Percentiles rank a stretch among this genome's conserved stretches.
These are phyloP conservation scores for Periophthalmus modestus DNA, from an alignment of 2,113 vertebrate species.

Conservation along the genomic window DNA sequence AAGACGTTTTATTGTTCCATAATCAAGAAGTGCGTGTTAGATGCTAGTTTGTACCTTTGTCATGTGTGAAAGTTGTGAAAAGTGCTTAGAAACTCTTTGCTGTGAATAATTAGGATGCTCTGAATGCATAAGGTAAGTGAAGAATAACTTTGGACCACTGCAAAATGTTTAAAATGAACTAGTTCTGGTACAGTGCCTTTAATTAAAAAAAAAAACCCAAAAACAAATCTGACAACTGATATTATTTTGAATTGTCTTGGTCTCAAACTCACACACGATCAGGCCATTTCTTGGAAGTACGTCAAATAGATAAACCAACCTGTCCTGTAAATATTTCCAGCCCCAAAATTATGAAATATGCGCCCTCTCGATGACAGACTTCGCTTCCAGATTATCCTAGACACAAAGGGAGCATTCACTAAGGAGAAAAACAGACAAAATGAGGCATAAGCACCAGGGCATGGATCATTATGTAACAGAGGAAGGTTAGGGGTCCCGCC, in stretches of 20 bases:
- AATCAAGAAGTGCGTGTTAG: too few relatives aligned
- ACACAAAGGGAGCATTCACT: not conserved
- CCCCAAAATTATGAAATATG: not conserved
- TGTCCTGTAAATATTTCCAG: not conserved
- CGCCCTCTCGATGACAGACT: accelerated
- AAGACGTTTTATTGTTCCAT: too few relatives aligned
- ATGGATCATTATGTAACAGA: constrained; percentile 4
- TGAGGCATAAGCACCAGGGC: not conserved
- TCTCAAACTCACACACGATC: not conserved
- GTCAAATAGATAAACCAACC: not conserved
- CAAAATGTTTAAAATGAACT: too few relatives aligned
- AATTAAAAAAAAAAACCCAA: too few relatives aligned
- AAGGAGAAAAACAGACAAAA: not conserved
- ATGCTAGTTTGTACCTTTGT: too few relatives aligned
- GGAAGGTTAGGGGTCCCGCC: not conserved
- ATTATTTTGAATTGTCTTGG: not conserved
- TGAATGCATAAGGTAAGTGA: too few relatives aligned
- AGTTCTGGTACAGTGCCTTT: too few relatives aligned
- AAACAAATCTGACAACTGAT: too few relatives aligned
- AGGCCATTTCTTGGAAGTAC: not conserved
- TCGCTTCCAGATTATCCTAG: not conserved
- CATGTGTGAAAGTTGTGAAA: too few relatives aligned
- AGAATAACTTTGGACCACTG: too few relatives aligned
- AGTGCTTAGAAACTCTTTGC: too few relatives aligned
- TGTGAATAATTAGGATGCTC: too few relatives aligned